Percentiles rank a stretch among this genome's conserved stretches.
Evolutionary conservation across 2,113 vertebrate species (phyloP).

Genomic region (Muntiacus reevesi): DNA sequence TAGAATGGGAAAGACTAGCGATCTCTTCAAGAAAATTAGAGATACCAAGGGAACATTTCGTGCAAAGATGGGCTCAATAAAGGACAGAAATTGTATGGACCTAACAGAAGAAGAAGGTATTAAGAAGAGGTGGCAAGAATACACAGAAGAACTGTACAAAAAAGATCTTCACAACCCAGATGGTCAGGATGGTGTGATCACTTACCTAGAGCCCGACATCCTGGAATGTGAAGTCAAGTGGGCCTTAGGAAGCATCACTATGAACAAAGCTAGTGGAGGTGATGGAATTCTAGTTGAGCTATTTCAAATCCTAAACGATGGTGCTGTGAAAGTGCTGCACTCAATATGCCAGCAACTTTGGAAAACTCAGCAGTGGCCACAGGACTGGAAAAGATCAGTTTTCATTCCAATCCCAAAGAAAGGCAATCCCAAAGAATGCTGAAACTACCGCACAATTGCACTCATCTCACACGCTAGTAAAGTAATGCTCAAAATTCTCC

Average conservation of each 20-base stretch:
- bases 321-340: background rate
- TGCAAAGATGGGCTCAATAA: background rate
- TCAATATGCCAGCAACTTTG: background rate
- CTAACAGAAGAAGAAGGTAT: background rate
- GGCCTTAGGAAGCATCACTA: background rate
- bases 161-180: background rate
- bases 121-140: background rate
- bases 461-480: background rate
- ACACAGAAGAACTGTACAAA: background rate
- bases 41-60: background rate
- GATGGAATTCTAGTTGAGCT: background rate
- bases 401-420: background rate
- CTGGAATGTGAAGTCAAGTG: background rate
- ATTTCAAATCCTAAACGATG: background rate
- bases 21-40: background rate
- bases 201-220: background rate
- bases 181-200: background rate
- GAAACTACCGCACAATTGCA: rapidly evolving
- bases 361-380: background rate
- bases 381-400: background rate
- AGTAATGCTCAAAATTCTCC: background rate
- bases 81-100: background rate
- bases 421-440: background rate
- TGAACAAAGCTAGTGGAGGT: background rate
- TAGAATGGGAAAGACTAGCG: background rate